These are phyloP conservation scores for Lepidonotus clava DNA, from an alignment of 2,888 invertebrate species.

Conservation along the genomic window DNA sequence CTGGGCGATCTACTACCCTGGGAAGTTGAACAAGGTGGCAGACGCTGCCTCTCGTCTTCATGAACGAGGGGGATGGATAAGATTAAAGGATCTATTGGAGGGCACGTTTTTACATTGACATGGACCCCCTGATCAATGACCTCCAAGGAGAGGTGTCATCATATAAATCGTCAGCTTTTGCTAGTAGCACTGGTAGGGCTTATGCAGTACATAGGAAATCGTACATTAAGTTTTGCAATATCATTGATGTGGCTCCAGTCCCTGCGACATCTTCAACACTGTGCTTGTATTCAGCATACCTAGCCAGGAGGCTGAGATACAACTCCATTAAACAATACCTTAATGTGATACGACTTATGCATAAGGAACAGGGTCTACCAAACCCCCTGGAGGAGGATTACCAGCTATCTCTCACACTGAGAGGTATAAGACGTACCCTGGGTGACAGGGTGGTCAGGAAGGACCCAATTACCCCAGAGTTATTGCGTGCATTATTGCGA, in stretches of 20 bases:
- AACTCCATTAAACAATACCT: conserved; percentile 35
- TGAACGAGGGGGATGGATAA: background rate
- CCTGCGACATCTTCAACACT: background rate
- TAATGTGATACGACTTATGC: background rate
- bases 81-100: background rate
- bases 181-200: background rate
- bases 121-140: background rate
- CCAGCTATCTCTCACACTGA: background rate
- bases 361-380: background rate
- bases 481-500: background rate
- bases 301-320: conserved; percentile 1
- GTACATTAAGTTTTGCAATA: conserved; percentile 9
- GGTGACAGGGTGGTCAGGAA: background rate
- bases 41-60: background rate
- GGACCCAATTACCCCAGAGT: conserved; percentile 31
- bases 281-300: conserved; percentile 11
- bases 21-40: background rate
- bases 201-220: conserved; percentile 6
- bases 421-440: background rate
- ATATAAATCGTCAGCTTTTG: background rate
- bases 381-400: conserved; percentile 29
- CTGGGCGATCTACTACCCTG: conserved; percentile 5
- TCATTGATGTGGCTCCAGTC: background rate
- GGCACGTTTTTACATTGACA: background rate
- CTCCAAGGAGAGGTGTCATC: background rate